Evolutionary conservation across 2,797 vertebrate genomes (phyloP).

Genomic region (Menidia menidia): DNA sequence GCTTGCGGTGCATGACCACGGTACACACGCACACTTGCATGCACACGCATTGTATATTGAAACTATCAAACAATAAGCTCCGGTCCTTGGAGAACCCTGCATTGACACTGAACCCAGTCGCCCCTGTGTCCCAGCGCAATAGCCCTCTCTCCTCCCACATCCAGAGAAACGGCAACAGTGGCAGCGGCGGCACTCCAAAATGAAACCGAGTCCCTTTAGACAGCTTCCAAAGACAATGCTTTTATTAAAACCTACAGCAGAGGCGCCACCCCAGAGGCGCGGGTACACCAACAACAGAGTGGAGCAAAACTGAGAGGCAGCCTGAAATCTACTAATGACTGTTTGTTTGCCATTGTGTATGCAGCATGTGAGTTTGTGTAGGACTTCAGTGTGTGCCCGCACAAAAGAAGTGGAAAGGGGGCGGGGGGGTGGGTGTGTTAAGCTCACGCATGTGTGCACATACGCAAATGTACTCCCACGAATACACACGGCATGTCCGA

Average conservation of each 20-base stretch:
- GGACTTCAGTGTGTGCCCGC: conserved; percentile 31
- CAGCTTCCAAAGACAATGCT: conserved; percentile 85
- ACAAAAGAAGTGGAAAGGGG: conserved; percentile 14
- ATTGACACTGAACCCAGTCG: conserved; percentile 80
- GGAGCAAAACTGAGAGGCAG: conserved; percentile 71
- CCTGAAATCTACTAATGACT: conserved; percentile 78
- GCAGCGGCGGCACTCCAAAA: conserved; percentile 73
- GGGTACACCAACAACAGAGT: conserved; percentile 71
- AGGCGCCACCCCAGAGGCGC: conserved; percentile 72
- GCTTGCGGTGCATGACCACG: conserved; percentile 40
- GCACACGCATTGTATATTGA: conserved; percentile 76
- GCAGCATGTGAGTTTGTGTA: conserved; percentile 51
- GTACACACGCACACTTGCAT: conserved; percentile 17
- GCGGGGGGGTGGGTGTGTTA: background rate
- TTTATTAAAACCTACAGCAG: conserved; percentile 88
- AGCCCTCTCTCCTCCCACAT: conserved; percentile 76
- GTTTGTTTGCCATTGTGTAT: conserved; percentile 72
- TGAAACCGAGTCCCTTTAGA: conserved; percentile 83
- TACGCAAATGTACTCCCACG: conserved; percentile 24
- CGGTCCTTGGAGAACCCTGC: conserved; percentile 71
- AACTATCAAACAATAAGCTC: conserved; percentile 85
- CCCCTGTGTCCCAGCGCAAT: conserved; percentile 79
- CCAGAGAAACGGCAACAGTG: conserved; percentile 56
- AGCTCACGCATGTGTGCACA: conserved; percentile 15
- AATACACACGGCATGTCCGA: conserved; percentile 18